Evolutionary conservation across 2,797 vertebrate genomes (phyloP), one percentile per base, ranked within the genome.

Genomic region (Oreonectes daqikongensis): DNA sequence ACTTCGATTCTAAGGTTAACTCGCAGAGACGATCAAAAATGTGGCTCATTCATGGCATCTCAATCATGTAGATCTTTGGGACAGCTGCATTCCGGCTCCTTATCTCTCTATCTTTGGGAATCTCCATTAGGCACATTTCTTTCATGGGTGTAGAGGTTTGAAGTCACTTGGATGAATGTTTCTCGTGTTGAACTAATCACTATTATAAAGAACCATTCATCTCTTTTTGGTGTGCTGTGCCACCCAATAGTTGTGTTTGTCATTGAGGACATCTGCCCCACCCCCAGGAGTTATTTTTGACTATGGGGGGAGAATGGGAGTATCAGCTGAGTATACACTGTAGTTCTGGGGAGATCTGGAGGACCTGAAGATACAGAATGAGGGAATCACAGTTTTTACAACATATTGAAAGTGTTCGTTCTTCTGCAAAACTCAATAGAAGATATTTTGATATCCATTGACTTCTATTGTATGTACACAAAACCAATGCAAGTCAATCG

Each of bases 211-310:
- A 46, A 46, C 1, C 22, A 2, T 22, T 9, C 35, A 55, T 9
- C 15, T 15, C 46, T 26, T 32, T 42, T 32, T 42, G 8, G 32
- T 40, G 11, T 65, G 46, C 40, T 79, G 28, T 64, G 9, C 66
- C 92, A 92, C 92, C 83, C 85, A 92, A 87, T 89, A 90, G 67
- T 86, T 60, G 11, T 57, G 35, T 38, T 65, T 12, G 28, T 73
- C 50, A 4, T 28, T 20, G 8, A 76, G 64, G 48, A 63, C 3
- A 52, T 46, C 61, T 65, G 52, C 32, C 53, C 44, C 66, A 55
- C 78, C 69, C 55, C 59, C 65, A 28, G 32, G 38, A 50, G 71
- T 83, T 82, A 82, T 83, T 84, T 84, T 81, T 69, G 73, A 79
- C 78, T 63, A 7, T 59, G 52, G 28, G 57, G n/a, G 8, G 52